These are phyloP conservation scores for Cydia amplana DNA, from an alignment of 1,140 invertebrate species.

Conservation along the genomic window DNA sequence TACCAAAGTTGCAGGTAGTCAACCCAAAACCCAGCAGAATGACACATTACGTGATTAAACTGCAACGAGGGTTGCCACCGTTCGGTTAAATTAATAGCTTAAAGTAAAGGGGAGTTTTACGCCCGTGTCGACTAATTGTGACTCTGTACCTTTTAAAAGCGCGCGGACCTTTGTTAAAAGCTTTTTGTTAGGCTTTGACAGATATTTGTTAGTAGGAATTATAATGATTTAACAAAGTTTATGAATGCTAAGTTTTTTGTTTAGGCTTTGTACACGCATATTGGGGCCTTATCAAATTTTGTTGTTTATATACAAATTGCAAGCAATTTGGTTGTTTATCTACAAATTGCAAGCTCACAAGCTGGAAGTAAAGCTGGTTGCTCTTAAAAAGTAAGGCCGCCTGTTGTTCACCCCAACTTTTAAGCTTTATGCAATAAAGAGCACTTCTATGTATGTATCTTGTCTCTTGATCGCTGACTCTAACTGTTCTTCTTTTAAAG, in stretches of 20 bases:
- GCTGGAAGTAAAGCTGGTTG: no score
- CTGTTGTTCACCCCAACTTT: background rate
- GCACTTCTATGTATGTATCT: background rate
- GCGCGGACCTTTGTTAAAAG: slow-evolving; percentile 4
- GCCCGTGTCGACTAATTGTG: slow-evolving; percentile 13
- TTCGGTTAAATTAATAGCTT: slow-evolving; percentile 35
- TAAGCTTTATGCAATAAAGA: background rate
- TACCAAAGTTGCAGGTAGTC: slow-evolving; percentile 54
- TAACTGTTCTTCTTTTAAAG: no score
- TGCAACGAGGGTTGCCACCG: slow-evolving; percentile 46
- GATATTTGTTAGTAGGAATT: background rate
- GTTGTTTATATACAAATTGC: background rate
- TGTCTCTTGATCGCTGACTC: background rate
- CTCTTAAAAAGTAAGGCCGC: no score
- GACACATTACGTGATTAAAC: slow-evolving; percentile 72
- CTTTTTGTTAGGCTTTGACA: slow-evolving; percentile 1
- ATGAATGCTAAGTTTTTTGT: background rate
- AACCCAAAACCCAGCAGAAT: slow-evolving; percentile 53
- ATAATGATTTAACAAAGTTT: background rate
- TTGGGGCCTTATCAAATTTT: background rate
- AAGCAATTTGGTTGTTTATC: background rate
- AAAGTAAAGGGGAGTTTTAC: slow-evolving; percentile 20
- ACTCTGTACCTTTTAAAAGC: slow-evolving; percentile 19
- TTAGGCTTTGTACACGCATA: background rate
- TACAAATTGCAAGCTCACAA: no score